Conservation (phyloP, 2,797 vertebrate genomes). For the Tiaroga cobitis region DNA sequence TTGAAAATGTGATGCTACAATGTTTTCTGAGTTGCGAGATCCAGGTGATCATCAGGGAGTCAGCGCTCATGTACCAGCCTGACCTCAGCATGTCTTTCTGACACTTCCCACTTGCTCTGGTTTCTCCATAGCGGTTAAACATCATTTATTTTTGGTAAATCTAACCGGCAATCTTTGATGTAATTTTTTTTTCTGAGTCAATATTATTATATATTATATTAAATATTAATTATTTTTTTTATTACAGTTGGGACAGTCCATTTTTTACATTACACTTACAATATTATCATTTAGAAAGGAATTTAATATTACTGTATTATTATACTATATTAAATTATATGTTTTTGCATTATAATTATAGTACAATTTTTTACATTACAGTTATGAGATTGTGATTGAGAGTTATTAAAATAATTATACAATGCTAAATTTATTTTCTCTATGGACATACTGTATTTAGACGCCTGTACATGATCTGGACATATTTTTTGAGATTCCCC, state of each 20-base stretch:
- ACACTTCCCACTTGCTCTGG: neutral
- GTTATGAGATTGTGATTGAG: neutral
- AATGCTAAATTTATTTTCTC: neutral
- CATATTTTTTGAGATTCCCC: neutral
- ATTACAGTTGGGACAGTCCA: too few species aligned
- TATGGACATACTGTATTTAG: neutral
- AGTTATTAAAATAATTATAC: neutral
- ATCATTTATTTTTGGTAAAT: neutral
- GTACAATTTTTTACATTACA: neutral
- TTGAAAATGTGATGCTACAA: neutral
- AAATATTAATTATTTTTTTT: too few species aligned
- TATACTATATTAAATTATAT: neutral
- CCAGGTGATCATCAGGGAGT: neutral
- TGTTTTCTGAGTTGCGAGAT: neutral
- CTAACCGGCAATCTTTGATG: neutral
- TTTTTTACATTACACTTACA: too few species aligned
- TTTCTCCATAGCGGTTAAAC: neutral
- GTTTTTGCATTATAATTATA: neutral
- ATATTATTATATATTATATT: too few species aligned
- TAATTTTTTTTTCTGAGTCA: accelerated
- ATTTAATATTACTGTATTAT: neutral
- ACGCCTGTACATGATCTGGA: neutral
- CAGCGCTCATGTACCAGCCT: neutral
- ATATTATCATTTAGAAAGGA: neutral
- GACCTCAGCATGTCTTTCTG: neutral